Evolutionary conservation across 2,888 invertebrate species (phyloP).

Genomic region (Cistogaster globosa): DNA sequence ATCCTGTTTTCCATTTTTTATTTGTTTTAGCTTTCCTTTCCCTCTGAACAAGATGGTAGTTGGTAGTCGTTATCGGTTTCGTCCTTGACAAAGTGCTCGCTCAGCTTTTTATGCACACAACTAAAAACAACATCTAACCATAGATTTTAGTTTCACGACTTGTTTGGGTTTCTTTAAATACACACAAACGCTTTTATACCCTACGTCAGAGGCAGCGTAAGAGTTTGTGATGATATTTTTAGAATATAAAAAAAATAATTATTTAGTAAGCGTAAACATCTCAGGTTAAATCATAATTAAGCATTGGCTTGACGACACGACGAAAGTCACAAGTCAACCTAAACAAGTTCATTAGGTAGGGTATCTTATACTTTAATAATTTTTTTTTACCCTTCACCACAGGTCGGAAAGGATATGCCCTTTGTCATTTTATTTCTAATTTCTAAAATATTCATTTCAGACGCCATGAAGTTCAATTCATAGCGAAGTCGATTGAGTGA

Average conservation of each 20-base stretch:
- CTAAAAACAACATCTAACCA: constrained; percentile 42
- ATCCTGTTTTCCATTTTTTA: constrained; percentile 60
- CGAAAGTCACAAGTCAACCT: too few species aligned
- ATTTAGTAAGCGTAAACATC: too few species aligned
- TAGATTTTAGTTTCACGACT: constrained; percentile 44
- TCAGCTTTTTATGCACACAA: constrained; percentile 56
- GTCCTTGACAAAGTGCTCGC: constrained; percentile 71
- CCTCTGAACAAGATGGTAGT: constrained; percentile 39
- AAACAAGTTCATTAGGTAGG: background rate
- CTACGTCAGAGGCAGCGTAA: background rate
- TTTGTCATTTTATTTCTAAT: too few species aligned
- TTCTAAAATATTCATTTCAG: too few species aligned
- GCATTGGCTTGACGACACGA: too few species aligned
- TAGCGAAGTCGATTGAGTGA: too few species aligned
- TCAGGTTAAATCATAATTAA: too few species aligned
- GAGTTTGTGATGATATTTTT: background rate
- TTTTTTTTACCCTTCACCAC: too few species aligned
- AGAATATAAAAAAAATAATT: background rate
- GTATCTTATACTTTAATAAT: background rate
- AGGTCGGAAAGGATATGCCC: too few species aligned
- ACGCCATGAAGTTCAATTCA: too few species aligned
- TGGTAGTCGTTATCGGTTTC: constrained; percentile 62
- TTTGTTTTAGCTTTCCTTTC: constrained; percentile 67
- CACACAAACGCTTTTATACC: constrained; percentile 5
- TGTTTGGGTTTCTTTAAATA: constrained; percentile 36